Conservation (phyloP, 2,113 vertebrate genomes). For the Aphyosemion australe region DNA sequence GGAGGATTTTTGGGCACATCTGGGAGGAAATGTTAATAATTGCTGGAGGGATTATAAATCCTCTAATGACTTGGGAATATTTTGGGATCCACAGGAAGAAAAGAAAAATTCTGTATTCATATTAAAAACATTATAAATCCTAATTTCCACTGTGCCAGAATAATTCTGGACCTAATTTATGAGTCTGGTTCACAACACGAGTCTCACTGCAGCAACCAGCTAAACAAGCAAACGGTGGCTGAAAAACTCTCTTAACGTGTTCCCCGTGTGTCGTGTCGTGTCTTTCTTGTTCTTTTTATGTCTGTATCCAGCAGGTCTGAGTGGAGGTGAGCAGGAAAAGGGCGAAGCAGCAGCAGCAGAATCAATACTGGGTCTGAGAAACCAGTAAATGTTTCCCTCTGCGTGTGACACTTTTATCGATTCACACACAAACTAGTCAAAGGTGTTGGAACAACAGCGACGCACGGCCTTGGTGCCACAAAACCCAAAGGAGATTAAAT, state of each 20-base stretch:
- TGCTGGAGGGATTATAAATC: no score
- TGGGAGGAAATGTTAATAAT: no score
- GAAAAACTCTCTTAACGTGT: background rate
- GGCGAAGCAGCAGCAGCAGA: constrained; percentile 18
- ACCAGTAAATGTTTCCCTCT: constrained; percentile 35
- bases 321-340: constrained; percentile 13
- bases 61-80: no score
- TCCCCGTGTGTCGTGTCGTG: constrained; percentile 1
- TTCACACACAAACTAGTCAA: constrained; percentile 38
- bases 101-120: no score
- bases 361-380: constrained; percentile 43
- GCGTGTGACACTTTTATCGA: constrained; percentile 56
- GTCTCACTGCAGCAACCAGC: background rate
- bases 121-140: no score
- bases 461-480: background rate
- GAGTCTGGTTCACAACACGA: no score
- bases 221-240: background rate
- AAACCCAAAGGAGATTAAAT: constrained; percentile 2
- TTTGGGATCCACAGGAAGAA: no score
- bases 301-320: constrained; percentile 19
- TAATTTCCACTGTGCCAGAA: no score
- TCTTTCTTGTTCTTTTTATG: constrained; percentile 14
- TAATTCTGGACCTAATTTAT: no score
- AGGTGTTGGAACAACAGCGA: constrained; percentile 32
- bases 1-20: no score